phyloP scores from a whole-genome alignment of 2,888 invertebrate species.

The Stramonita haemastoma region DNA sequence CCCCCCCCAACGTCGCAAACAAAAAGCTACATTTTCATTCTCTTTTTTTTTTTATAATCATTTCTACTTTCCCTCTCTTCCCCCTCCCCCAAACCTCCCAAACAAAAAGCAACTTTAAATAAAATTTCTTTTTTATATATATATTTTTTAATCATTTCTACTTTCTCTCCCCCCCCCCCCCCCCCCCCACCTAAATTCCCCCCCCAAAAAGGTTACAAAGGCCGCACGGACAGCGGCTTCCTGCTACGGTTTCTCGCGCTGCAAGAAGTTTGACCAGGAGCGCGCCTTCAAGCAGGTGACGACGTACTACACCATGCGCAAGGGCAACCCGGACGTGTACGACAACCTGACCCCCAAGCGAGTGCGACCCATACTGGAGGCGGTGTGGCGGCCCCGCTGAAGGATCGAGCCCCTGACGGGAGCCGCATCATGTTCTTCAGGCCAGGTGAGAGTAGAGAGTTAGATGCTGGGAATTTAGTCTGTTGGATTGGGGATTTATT shows the following conservation, averaged over 20 bases:
- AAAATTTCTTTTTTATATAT: too few species aligned
- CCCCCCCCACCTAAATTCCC: too few species aligned
- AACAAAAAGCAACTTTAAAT: too few species aligned
- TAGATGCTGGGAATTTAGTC: background rate
- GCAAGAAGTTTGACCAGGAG: conserved; percentile 93
- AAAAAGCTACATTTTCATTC: too few species aligned
- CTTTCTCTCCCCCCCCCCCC: too few species aligned
- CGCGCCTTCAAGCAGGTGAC: conserved; percentile 85
- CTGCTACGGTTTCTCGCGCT: conserved; percentile 89
- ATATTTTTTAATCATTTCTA: too few species aligned
- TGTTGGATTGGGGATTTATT: too few species aligned
- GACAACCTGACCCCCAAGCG: conserved; percentile 70
- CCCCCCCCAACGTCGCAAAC: too few species aligned
- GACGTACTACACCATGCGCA: conserved; percentile 74
- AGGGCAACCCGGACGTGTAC: conserved; percentile 73
- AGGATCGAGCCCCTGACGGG: conserved; percentile 75
- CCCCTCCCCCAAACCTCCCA: too few species aligned
- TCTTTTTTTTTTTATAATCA: too few species aligned
- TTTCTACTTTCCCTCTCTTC: too few species aligned
- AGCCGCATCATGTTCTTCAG: conserved; percentile 66
- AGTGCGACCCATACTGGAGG: conserved; percentile 69
- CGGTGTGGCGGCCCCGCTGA: conserved; percentile 69
- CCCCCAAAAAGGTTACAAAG: conserved; percentile 71
- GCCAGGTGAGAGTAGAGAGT: too few species aligned
- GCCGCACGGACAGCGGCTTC: conserved; percentile 83